A percentile compares a stretch with the other conserved stretches of the same genome.
These are phyloP conservation scores for Daphoenositta chrysoptera DNA, from an alignment of 2,113 vertebrate species.

Conservation along the genomic window DNA sequence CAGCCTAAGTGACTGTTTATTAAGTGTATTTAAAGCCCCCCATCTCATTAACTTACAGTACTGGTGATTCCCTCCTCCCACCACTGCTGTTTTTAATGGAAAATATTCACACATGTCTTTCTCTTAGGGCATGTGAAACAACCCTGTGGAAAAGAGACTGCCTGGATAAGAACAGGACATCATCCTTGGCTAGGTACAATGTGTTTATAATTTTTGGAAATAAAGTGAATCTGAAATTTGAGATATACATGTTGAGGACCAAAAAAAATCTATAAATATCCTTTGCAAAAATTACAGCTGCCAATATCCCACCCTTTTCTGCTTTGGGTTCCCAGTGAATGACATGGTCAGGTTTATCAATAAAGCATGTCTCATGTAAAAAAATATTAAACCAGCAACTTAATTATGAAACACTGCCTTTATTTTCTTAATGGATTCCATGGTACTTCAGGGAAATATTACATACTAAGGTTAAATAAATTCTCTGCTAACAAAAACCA, in stretches of 20 bases:
- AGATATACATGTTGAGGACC: neutral
- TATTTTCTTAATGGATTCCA: constrained; percentile 55
- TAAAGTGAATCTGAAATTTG: neutral
- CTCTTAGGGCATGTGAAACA: constrained; percentile 26
- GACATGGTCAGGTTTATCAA: constrained; percentile 10
- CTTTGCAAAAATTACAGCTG: constrained; percentile 4
- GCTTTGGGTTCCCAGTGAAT: neutral
- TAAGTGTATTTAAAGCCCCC: constrained; percentile 66
- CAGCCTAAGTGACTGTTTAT: constrained; percentile 68
- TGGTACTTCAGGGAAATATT: constrained; percentile 47
- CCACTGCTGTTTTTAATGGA: constrained; percentile 61
- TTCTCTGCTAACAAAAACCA: constrained; percentile 48
- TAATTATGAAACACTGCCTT: constrained; percentile 39
- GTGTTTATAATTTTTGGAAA: neutral
- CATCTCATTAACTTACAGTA: constrained; percentile 65
- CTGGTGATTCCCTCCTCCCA: constrained; percentile 60
- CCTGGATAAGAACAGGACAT: constrained; percentile 43
- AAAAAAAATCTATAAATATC: neutral
- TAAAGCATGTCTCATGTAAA: constrained; percentile 1
- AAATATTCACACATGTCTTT: constrained; percentile 58
- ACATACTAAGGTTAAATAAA: constrained; percentile 27
- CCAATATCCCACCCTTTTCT: constrained; percentile 28
- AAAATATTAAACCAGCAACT: neutral
- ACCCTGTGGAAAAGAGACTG: constrained; percentile 32
- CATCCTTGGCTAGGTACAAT: constrained; percentile 15